A percentile compares a stretch with the other conserved stretches of the same genome.
These are phyloP conservation scores for Clarias fuscus DNA, from an alignment of 2,797 vertebrate genomes.

Conservation along the genomic window DNA sequence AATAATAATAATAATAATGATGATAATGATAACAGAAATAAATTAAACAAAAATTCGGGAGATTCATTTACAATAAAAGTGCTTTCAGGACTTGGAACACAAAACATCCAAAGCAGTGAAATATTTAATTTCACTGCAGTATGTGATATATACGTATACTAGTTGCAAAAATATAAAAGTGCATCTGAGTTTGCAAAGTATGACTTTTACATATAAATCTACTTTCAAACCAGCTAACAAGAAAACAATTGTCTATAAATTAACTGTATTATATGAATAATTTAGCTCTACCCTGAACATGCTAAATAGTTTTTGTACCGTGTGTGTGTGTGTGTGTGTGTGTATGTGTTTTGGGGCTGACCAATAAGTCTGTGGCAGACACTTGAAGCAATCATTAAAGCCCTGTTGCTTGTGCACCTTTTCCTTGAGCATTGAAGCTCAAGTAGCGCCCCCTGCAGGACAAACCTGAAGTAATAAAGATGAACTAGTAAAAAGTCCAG, in stretches of 20 bases:
- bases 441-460: constrained; percentile 65
- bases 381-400: too few species aligned
- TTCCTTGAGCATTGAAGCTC: constrained; percentile 3
- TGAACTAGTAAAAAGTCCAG: constrained; percentile 63
- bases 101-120: not conserved
- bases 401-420: too few species aligned
- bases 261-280: not conserved
- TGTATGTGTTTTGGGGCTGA: too few species aligned
- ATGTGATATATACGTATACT: not conserved
- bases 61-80: not conserved
- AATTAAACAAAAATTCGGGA: too few species aligned
- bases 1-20: too few species aligned
- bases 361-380: too few species aligned
- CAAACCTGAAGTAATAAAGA: constrained; percentile 67
- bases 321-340: too few species aligned
- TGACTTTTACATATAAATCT: not conserved
- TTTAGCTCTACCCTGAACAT: too few species aligned
- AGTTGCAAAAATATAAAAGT: not conserved
- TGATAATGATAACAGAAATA: too few species aligned
- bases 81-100: not conserved
- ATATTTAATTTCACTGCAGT: not conserved
- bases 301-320: too few species aligned
- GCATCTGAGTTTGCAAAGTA: not conserved
- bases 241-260: not conserved
- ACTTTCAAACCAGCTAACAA: not conserved